Base-by-base conservation (phyloP, 2,797 vertebrate genomes). In the Lithobates pipiens region DNA sequence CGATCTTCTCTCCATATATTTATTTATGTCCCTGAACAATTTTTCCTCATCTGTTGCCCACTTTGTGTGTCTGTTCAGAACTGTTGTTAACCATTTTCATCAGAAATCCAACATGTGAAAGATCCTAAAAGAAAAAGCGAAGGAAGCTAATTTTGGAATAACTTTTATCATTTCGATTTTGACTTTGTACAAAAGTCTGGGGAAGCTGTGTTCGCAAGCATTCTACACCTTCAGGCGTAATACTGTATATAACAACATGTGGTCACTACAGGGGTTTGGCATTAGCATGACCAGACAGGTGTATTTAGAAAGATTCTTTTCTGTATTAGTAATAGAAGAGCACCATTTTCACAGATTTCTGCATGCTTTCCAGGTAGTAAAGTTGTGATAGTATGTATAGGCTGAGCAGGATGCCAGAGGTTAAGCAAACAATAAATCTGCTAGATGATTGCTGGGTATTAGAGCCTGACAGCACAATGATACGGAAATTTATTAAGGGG, bases 21-120 rank as follows among this genome's bases (percentile, higher is more conserved):
- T 61, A 42, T 23, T 16, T 80, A 71, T 18, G 36, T 34, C 34
- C 4, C 50, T 7, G 23, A 83, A 21, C 1, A 46, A 67, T 61
- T 23, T 65, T 36, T 61, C 25, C 71, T 73, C 63, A 5, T 23
- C 3, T 65, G 15, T 36, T 57, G 57, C 27, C 80, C 54, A 78
- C 75, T 73, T 83, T 79, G 25, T 76, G 8, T 76, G 29, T 63
- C 63, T 11, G 39, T 21, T 18, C 10, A 76, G 34, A 71, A 36
- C 3, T 71, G 25, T 65, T 39, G 34, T 65, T 71, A 36, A 77
- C 21, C 70, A 9, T 34, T 34, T 65, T n/a, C 29, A 36, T 82
- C 44, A 63, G 18, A 23, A 74, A 42, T 54, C 81, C 80, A 79
- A 68, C 81, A 79, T 83, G 85, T 79, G 80, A 87, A 83, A 83